Evolutionary conservation across 2,797 vertebrate species (phyloP).

Genomic region (Spatula versicolor): DNA sequence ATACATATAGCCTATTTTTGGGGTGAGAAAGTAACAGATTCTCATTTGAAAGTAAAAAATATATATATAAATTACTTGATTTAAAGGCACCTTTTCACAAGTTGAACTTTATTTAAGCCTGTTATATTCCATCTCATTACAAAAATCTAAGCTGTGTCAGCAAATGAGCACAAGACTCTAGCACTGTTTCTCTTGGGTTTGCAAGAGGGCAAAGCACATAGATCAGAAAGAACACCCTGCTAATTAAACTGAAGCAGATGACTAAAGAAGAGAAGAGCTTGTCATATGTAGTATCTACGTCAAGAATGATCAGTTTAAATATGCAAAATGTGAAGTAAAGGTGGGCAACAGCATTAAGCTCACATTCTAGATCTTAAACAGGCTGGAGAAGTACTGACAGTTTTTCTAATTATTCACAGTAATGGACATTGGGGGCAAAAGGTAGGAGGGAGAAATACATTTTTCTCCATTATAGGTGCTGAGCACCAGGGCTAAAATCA

Average conservation of each 20-base stretch:
- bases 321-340: slow-evolving; percentile 80
- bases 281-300: slow-evolving; percentile 76
- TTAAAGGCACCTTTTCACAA: slow-evolving; percentile 48
- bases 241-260: slow-evolving; percentile 83
- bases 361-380: slow-evolving; percentile 71
- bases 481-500: slow-evolving; percentile 83
- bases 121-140: slow-evolving; percentile 72
- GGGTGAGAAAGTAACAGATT: neutral
- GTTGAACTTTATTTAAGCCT: slow-evolving; percentile 56
- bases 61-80: slow-evolving; percentile 15
- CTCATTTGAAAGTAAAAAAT: slow-evolving; percentile 15
- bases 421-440: slow-evolving; percentile 81
- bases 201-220: slow-evolving; percentile 80
- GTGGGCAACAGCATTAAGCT: slow-evolving; percentile 75
- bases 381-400: slow-evolving; percentile 81
- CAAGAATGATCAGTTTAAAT: slow-evolving; percentile 78
- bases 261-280: slow-evolving; percentile 75
- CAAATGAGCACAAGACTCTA: slow-evolving; percentile 80
- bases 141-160: slow-evolving; percentile 78
- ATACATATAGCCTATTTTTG: neutral
- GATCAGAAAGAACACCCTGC: slow-evolving; percentile 80
- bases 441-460: slow-evolving; percentile 78
- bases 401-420: slow-evolving; percentile 84
- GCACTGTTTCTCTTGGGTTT: slow-evolving; percentile 75
- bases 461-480: slow-evolving; percentile 82